Evolutionary conservation across 2,888 invertebrate genomes (phyloP).

Genomic region (Taphrorychus bicolor): DNA sequence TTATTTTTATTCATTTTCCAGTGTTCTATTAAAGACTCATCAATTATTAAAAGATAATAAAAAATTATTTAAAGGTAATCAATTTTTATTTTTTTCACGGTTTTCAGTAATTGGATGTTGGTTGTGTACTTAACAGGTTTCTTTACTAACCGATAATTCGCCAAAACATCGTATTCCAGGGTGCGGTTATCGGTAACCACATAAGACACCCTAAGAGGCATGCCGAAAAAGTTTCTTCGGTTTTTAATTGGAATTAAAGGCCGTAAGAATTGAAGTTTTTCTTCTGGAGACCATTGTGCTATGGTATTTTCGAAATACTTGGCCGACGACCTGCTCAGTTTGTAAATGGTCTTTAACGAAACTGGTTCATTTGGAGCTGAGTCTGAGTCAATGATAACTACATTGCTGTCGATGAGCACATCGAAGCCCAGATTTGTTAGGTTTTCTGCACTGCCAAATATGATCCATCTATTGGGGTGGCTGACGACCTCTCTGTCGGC

Average conservation of each 20-base stretch:
- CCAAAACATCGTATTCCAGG: conserved; percentile 19
- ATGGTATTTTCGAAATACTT: conserved; percentile 12
- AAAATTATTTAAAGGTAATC: no score
- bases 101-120: no score
- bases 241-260: conserved; percentile 19
- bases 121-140: no score
- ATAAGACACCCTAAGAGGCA: conserved; percentile 33
- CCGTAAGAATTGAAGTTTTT: conserved; percentile 21
- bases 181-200: conserved; percentile 35
- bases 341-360: conserved; percentile 21
- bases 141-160: background rate
- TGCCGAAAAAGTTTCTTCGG: conserved; percentile 23
- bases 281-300: conserved; percentile 18
- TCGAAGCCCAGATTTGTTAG: conserved; percentile 14
- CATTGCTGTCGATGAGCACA: conserved; percentile 34
- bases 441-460: conserved; percentile 18
- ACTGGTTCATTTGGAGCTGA: background rate
- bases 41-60: no score
- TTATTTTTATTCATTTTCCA: background rate
- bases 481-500: background rate
- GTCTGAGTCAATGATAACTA: conserved; percentile 17
- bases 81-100: no score
- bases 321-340: conserved; percentile 11
- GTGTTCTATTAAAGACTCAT: no score
- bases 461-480: conserved; percentile 35